Conservation (phyloP, 37 sponge, comb jelly and placozoan genomes). For the Ephydatia muelleri region DNA sequence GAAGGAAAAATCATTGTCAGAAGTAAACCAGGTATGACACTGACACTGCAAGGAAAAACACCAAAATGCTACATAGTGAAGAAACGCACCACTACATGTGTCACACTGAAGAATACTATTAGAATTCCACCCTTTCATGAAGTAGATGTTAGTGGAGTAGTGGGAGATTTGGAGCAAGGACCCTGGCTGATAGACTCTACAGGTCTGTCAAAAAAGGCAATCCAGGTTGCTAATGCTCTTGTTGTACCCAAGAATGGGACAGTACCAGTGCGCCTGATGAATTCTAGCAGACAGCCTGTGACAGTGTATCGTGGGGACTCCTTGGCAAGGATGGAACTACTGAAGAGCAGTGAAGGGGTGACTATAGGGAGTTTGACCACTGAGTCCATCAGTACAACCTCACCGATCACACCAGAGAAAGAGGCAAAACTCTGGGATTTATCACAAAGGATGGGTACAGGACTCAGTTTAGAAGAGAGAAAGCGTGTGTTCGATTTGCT, state of each 20-base stretch:
- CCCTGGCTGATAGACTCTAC: background rate
- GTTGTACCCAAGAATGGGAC: background rate
- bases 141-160: background rate
- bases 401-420: background rate
- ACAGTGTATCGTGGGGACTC: background rate
- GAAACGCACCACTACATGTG: background rate
- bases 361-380: background rate
- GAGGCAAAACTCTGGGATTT: background rate
- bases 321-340: background rate
- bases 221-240: background rate
- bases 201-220: background rate
- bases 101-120: background rate
- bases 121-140: background rate
- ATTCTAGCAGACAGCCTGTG: background rate
- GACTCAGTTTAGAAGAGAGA: constrained; percentile 1
- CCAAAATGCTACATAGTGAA: background rate
- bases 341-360: background rate
- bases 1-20: background rate
- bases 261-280: background rate
- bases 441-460: background rate
- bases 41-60: background rate
- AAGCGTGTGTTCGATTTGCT: constrained; percentile 5
- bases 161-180: background rate
- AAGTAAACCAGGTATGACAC: background rate
- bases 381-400: background rate